These are phyloP conservation scores for Nipponacmea schrenckii DNA, from an alignment of 2,888 invertebrate genomes.

Conservation along the genomic window DNA sequence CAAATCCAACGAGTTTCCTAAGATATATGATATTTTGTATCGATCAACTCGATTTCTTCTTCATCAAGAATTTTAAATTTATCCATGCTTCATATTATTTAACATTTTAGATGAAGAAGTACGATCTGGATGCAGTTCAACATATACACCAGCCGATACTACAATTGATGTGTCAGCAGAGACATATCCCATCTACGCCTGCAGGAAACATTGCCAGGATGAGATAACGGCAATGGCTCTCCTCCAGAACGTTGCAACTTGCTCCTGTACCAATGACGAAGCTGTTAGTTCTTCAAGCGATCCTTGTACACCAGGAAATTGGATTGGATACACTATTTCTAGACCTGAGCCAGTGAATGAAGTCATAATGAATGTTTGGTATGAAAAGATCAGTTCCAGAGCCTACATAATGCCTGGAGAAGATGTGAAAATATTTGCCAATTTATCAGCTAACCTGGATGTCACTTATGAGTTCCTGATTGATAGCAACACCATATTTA, in stretches of 20 bases:
- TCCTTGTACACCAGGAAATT: slow-evolving; percentile 28
- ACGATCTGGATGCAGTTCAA: slow-evolving; percentile 13
- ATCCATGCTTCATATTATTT: too few relatives aligned
- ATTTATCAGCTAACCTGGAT: slow-evolving; percentile 33
- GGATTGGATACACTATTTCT: slow-evolving; percentile 41
- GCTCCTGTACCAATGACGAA: slow-evolving; percentile 33
- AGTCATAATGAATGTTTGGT: slow-evolving; percentile 34
- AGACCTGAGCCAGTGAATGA: slow-evolving; percentile 26
- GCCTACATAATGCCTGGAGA: slow-evolving; percentile 58
- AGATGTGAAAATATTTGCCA: slow-evolving; percentile 45
- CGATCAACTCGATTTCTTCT: too few relatives aligned
- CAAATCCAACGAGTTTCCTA: too few relatives aligned
- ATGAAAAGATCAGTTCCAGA: slow-evolving; percentile 34
- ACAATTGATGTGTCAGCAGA: slow-evolving; percentile 15
- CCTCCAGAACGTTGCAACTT: slow-evolving; percentile 21
- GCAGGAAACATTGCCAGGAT: slow-evolving; percentile 34
- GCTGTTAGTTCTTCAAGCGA: not conserved
- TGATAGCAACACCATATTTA: slow-evolving; percentile 47
- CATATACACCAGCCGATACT: not conserved
- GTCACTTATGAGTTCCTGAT: slow-evolving; percentile 52
- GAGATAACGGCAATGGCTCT: slow-evolving; percentile 28
- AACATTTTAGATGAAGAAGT: slow-evolving; percentile 3
- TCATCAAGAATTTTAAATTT: too few relatives aligned
- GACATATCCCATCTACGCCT: slow-evolving; percentile 21
- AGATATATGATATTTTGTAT: too few relatives aligned